Base-by-base conservation (phyloP, 2,797 vertebrate species). In the Coracias cyanogaster region DNA sequence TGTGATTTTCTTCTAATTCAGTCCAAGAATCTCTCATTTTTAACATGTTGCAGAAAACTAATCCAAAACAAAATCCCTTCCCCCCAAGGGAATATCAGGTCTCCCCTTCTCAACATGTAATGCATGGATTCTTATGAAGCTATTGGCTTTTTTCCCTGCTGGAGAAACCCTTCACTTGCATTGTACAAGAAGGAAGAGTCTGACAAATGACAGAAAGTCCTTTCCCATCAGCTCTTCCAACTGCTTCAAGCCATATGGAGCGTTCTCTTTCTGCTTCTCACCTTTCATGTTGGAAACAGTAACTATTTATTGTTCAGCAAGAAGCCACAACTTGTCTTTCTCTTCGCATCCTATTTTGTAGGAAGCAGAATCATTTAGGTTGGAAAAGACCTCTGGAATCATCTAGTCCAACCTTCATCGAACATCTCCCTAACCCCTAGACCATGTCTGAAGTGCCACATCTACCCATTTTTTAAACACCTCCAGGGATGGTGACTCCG, bases 281-380 rank as follows among this genome's bases (percentile, higher is more conserved):
- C 73, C 77, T 93, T 93, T 84, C 70, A 55, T 80, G 94, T 76
- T 89, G 91, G 62, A 94, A 88, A 81, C 22, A 5, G 48, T 94
- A 90, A 83, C 91, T 94, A 90, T 97, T 94, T 94, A 90, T 91
- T 94, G 82, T 96, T 94, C 82, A 86, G 66, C 73, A 74, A 60
- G 74, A 82, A 91, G 46, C 61, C 57, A 86, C 73, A 86, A 71
- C 78, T 82, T 91, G 74, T 82, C 88, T 93, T 94, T 86, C 73
- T 94, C 77, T 90, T 90, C 37, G 64, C 51, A 84, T 90, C 37
- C 90, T 80, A 37, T 66, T 94, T 95, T 84, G 37, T 37, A 37
- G 37, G 37, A 37, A 37, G 10, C 37, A 37, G 37, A 37, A 37
- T 37, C 37, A 37, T 37, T 37, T 37, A n/a, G n/a, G n/a, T n/a